These are phyloP conservation scores for Narcine bancroftii DNA, from an alignment of 2,113 vertebrate species.

Conservation along the genomic window DNA sequence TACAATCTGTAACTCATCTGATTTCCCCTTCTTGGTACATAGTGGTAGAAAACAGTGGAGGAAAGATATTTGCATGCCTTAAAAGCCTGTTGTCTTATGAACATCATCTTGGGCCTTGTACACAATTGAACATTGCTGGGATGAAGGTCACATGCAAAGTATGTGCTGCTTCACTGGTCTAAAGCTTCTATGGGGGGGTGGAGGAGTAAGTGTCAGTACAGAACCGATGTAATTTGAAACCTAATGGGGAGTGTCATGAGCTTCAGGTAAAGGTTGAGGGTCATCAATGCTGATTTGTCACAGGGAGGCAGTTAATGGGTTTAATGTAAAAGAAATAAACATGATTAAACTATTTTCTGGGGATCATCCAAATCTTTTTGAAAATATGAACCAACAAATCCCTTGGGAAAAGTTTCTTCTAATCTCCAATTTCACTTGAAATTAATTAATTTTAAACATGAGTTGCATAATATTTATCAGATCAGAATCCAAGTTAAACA, in stretches of 20 bases:
- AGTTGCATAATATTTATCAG: too few relatives aligned
- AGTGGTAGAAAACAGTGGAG: too few relatives aligned
- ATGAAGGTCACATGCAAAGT: too few relatives aligned
- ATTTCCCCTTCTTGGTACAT: too few relatives aligned
- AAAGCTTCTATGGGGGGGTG: too few relatives aligned
- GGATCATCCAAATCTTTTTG: neutral
- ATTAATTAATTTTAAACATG: neutral
- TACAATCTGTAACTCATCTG: too few relatives aligned
- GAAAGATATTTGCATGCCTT: too few relatives aligned
- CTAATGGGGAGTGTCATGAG: neutral
- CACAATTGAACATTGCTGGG: too few relatives aligned
- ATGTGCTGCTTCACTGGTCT: too few relatives aligned
- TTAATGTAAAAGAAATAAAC: neutral
- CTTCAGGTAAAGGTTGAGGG: neutral
- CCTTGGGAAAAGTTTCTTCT: neutral
- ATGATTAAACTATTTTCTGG: neutral
- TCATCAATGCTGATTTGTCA: neutral
- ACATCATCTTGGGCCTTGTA: too few relatives aligned
- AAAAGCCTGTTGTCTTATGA: too few relatives aligned
- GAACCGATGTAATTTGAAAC: neutral
- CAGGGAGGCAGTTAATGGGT: neutral
- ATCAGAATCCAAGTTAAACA: slow-evolving; percentile 6
- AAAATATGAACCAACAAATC: neutral
- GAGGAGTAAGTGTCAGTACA: too few relatives aligned
- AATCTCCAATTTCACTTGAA: slow-evolving; percentile 4